Evolutionary conservation across 1,140 invertebrate genomes (phyloP).

Genomic region (Melipona quadrifasciata): DNA sequence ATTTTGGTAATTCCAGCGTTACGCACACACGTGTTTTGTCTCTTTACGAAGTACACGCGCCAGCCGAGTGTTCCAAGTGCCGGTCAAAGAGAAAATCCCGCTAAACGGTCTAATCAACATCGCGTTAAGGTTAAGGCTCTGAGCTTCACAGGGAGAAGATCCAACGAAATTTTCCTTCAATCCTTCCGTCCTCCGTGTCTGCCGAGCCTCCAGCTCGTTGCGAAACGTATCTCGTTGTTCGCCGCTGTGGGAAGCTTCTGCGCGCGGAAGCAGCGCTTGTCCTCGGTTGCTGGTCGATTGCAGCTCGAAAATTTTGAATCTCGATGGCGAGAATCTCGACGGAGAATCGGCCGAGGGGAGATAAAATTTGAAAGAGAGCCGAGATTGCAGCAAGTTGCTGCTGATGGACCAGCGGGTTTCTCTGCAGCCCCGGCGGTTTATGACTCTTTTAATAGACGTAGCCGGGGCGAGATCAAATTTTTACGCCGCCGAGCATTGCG

Average conservation of each 20-base stretch:
- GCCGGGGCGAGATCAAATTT: neutral
- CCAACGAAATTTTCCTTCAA: constrained; percentile 30
- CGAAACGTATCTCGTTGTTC: neutral
- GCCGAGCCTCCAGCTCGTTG: neutral
- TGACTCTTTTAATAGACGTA: neutral
- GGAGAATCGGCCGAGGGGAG: neutral
- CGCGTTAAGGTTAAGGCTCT: neutral
- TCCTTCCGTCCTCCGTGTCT: constrained; percentile 49
- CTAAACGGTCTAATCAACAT: neutral
- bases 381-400: neutral
- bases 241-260: no score
- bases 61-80: constrained; percentile 29
- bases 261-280: no score
- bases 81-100: neutral
- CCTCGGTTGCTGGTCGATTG: no score
- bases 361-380: neutral
- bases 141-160: neutral
- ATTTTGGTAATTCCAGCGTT: no score
- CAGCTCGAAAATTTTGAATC: constrained; percentile 1
- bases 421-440: constrained; percentile 5
- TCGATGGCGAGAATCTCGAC: neutral
- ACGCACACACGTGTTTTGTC: neutral
- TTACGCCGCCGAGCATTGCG: neutral
- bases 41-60: constrained; percentile 16
- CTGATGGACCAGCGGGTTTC: neutral